Evolutionary conservation across 2,888 invertebrate genomes (phyloP).

Genomic region (Neoascia interrupta): DNA sequence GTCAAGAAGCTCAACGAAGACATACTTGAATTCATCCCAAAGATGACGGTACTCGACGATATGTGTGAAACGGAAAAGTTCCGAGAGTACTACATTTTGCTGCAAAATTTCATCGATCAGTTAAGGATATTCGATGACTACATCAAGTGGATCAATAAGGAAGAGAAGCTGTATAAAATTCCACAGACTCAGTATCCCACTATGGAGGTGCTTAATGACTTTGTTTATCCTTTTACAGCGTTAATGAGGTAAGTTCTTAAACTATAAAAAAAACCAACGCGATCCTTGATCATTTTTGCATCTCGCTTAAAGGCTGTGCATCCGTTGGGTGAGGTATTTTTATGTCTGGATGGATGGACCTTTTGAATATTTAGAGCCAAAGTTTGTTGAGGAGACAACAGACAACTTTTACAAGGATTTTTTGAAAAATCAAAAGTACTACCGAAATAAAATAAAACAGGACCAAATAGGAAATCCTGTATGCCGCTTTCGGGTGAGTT

Average conservation of each 20-base stretch:
- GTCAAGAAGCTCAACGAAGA: conserved; percentile 86
- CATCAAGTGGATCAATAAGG: conserved; percentile 92
- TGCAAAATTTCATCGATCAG: conserved; percentile 87
- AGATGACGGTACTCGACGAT: conserved; percentile 88
- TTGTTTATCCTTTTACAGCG: conserved; percentile 85
- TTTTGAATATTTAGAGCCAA: conserved; percentile 91
- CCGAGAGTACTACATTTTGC: conserved; percentile 88
- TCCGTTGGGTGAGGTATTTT: conserved; percentile 89
- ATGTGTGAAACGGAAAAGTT: conserved; percentile 91
- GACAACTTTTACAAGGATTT: conserved; percentile 91
- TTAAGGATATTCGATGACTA: conserved; percentile 88
- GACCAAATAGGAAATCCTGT: conserved; percentile 84
- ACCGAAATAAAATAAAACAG: conserved; percentile 87
- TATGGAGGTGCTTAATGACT: conserved; percentile 88
- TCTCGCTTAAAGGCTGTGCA: conserved; percentile 79
- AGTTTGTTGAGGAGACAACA: conserved; percentile 88
- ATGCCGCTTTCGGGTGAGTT: conserved; percentile 77
- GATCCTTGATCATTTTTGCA: too few relatives aligned
- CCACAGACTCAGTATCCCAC: conserved; percentile 88
- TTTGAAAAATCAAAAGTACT: conserved; percentile 88
- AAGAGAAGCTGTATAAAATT: conserved; percentile 91
- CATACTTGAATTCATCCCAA: conserved; percentile 86
- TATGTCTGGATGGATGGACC: conserved; percentile 96
- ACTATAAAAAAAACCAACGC: too few relatives aligned
- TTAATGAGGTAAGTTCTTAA: conserved; percentile 84